These are phyloP conservation scores for Brachirus orientalis DNA, from an alignment of 2,113 vertebrate species.

Conservation along the genomic window DNA sequence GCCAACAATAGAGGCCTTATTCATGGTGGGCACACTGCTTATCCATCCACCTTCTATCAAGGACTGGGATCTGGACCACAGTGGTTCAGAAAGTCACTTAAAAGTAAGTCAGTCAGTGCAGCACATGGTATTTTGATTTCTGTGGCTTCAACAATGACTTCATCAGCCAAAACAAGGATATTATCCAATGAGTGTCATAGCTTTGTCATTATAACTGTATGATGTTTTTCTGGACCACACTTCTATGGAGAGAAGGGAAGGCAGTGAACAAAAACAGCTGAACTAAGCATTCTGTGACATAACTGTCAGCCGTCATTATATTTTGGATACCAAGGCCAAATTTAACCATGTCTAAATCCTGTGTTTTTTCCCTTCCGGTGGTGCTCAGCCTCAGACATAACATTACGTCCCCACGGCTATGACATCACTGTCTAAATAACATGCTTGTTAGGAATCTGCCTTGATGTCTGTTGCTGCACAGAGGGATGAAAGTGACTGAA, in stretches of 20 bases:
- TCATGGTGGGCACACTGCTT: slow-evolving; percentile 45
- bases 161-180: slow-evolving; percentile 28
- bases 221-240: slow-evolving; percentile 5
- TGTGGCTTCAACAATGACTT: slow-evolving; percentile 34
- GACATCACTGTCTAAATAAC: slow-evolving; percentile 78
- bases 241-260: neutral
- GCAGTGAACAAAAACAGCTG: slow-evolving; percentile 12
- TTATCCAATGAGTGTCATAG: slow-evolving; percentile 31
- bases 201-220: slow-evolving; percentile 15
- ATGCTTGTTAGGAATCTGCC: slow-evolving; percentile 78
- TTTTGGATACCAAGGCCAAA: slow-evolving; percentile 53
- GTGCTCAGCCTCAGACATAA: slow-evolving; percentile 73
- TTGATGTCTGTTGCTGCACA: slow-evolving; percentile 71
- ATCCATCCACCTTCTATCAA: slow-evolving; percentile 53
- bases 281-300: slow-evolving; percentile 40
- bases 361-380: slow-evolving; percentile 61
- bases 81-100: slow-evolving; percentile 36
- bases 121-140: slow-evolving; percentile 17
- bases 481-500: slow-evolving; percentile 72
- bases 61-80: slow-evolving; percentile 53
- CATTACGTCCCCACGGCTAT: slow-evolving; percentile 69
- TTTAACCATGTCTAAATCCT: slow-evolving; percentile 56
- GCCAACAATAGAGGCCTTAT: slow-evolving; percentile 70
- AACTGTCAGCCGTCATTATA: slow-evolving; percentile 59
- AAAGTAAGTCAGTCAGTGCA: slow-evolving; percentile 27